A percentile compares a stretch with the other conserved stretches of the same genome.
Conservation (phyloP, 2,113 vertebrate species). For the Lophochroa leadbeateri region DNA sequence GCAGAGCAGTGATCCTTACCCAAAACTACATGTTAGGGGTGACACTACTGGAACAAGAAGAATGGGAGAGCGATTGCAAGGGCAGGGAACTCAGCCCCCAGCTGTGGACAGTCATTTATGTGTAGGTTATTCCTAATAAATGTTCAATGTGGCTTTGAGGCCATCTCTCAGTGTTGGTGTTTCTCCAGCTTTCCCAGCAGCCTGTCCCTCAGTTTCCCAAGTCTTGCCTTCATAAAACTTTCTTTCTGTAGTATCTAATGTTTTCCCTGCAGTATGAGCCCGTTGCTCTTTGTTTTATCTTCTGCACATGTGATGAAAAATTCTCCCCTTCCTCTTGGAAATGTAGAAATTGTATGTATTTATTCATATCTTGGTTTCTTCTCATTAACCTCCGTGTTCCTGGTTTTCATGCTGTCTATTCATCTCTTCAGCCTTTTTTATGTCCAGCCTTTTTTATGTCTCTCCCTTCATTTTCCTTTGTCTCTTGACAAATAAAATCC, state of each 20-base stretch:
- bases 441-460: neutral
- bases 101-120: neutral
- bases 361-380: neutral
- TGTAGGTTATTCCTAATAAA: neutral
- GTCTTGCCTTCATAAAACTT: neutral
- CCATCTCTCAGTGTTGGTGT: neutral
- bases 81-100: neutral
- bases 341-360: neutral
- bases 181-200: neutral
- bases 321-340: neutral
- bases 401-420: neutral
- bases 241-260: neutral
- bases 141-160: neutral
- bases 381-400: neutral
- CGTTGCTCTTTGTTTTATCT: neutral
- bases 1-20: neutral
- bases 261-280: neutral
- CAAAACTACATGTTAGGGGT: neutral
- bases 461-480: neutral
- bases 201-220: neutral
- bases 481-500: neutral
- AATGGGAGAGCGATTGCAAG: neutral
- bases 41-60: neutral
- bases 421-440: neutral
- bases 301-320: neutral